Conservation (phyloP, 1,140 invertebrate species). For the Conus ventricosus region DNA sequence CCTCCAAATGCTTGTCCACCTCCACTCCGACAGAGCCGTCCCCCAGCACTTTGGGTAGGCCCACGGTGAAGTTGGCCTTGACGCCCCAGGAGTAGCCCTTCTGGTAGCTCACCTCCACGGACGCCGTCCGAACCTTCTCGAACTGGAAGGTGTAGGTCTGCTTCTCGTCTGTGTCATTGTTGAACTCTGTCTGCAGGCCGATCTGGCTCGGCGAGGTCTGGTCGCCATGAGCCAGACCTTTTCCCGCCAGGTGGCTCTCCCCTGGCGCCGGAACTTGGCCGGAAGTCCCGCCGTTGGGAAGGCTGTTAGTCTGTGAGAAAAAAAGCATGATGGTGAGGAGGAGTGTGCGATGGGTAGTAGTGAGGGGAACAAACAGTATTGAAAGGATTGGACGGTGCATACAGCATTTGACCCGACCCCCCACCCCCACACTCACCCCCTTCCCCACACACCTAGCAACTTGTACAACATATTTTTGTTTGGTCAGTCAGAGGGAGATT, state of each 20-base stretch:
- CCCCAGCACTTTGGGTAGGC: slow-evolving; percentile 11
- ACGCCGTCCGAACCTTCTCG: slow-evolving; percentile 24
- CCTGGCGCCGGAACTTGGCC: background rate
- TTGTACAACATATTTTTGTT: no score
- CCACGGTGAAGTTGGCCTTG: slow-evolving; percentile 38
- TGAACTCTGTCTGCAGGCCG: slow-evolving; percentile 32
- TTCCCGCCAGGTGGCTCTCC: slow-evolving; percentile 4
- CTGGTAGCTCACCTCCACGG: slow-evolving; percentile 36
- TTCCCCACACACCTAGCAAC: no score
- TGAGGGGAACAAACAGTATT: no score
- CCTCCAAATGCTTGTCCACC: slow-evolving; percentile 25
- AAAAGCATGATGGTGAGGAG: background rate
- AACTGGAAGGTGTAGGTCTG: slow-evolving; percentile 43
- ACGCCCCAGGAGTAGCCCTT: slow-evolving; percentile 34
- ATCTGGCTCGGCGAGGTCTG: background rate
- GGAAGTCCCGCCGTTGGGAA: no score
- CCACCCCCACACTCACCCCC: no score
- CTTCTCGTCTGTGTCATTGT: slow-evolving; percentile 36
- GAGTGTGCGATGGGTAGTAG: no score
- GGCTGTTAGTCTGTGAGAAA: no score
- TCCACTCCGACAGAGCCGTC: slow-evolving; percentile 15
- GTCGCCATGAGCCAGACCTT: background rate
- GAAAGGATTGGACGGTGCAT: no score
- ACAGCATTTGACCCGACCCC: no score
- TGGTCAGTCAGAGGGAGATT: no score